These are phyloP conservation scores for Bactericera cockerelli DNA, from an alignment of 1,140 invertebrate species.

Conservation along the genomic window DNA sequence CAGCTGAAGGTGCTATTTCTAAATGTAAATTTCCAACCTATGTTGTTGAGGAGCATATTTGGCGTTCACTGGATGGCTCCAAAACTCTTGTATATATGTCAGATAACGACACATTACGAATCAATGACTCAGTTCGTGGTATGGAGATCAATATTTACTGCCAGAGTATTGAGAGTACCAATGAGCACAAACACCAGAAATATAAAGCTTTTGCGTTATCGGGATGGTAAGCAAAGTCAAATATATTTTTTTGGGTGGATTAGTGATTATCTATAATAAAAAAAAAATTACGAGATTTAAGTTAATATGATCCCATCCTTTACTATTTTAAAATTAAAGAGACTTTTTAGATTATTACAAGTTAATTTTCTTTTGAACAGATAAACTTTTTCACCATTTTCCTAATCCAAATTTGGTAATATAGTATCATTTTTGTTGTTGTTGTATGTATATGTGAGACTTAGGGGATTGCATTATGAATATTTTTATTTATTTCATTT, in stretches of 20 bases:
- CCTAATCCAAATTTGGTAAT: too few relatives aligned
- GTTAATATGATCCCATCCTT: neutral
- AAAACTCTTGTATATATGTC: neutral
- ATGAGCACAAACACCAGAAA: neutral
- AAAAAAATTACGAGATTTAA: neutral
- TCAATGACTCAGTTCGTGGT: neutral
- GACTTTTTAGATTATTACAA: neutral
- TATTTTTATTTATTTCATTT: too few relatives aligned
- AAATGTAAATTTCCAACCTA: constrained; percentile 1
- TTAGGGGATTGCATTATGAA: too few relatives aligned
- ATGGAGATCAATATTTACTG: neutral
- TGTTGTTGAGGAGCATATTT: neutral
- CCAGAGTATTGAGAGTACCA: neutral
- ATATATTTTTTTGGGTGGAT: neutral
- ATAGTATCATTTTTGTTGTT: too few relatives aligned
- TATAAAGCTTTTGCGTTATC: neutral
- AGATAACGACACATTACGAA: neutral
- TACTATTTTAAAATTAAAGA: neutral
- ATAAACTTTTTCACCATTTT: too few relatives aligned
- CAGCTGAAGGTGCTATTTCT: neutral
- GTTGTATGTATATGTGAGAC: too few relatives aligned
- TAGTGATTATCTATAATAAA: neutral
- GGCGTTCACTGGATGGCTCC: neutral
- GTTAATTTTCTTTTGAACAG: neutral
- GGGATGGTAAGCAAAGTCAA: neutral